Evolutionary conservation across 2,888 invertebrate genomes (phyloP), one percentile per base, ranked within the genome.

Genomic region (Callyntrura guangdongensis): DNA sequence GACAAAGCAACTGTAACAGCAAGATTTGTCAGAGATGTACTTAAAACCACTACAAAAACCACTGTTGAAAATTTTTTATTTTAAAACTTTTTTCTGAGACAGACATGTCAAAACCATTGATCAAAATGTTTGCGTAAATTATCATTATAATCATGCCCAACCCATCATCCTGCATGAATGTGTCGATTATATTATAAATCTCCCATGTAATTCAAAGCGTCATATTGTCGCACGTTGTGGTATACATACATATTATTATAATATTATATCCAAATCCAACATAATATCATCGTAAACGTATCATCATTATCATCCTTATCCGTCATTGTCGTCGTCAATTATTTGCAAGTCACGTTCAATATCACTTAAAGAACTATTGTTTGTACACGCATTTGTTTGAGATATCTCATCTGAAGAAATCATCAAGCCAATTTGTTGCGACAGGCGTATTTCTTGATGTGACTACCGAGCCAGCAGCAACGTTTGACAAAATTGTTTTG

Each of bases 281-380:
- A 36, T 36, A 36, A 36, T 36, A 36, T 6, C 36, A 36, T 36
- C 36, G 36, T 36, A 53, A 53, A 53, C 53, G 14, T 53, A 59
- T 59, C 59, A 59, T 17, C 5, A 59, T 69, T 25, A 69, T 49
- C 27, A 20, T 83, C 36, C 4, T 20, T 14, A 56, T 25, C 25
- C 56, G 1, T 74, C 72, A 49, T 53, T 72, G 11, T 27, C 20
- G 22, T 69, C 81, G 47, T 22, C 69, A 69, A 59, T 64, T 72
- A 81, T 88, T 72, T 79, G 72, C 88, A 82, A 82, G 88, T 88
- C 88, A 88, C 88, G 88, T 88, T 88, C 88, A 88, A 82, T 82
- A 88, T 88, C 82, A 72, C 82, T 87, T 79, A 77, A 36, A 82
- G 81, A 59, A 79, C 59, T 61, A 81, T 17, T 81, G 36, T 36